These are phyloP conservation scores for Carollia perspicillata DNA, from an alignment of 2,113 vertebrate genomes.

Conservation along the genomic window DNA sequence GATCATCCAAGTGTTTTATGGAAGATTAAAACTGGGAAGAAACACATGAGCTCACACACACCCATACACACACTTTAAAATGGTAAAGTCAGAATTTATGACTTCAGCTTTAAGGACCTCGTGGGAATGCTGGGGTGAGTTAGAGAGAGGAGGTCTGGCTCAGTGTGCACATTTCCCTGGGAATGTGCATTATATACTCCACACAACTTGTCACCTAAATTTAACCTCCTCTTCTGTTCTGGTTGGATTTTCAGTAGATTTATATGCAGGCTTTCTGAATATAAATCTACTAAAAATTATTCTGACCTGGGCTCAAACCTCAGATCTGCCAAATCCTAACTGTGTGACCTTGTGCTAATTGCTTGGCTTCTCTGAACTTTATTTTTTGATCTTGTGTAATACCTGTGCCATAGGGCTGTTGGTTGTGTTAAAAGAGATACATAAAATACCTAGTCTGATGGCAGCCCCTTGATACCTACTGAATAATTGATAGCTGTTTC, in stretches of 20 bases:
- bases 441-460: background rate
- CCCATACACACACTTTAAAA: background rate
- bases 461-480: background rate
- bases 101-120: background rate
- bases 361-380: background rate
- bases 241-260: background rate
- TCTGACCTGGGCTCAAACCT: background rate
- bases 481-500: background rate
- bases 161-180: background rate
- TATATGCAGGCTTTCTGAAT: background rate
- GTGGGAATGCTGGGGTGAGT: background rate
- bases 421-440: background rate
- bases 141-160: background rate
- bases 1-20: background rate
- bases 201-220: background rate
- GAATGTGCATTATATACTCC: rapidly evolving
- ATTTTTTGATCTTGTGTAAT: background rate
- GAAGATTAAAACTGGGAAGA: background rate
- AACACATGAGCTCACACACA: rapidly evolving
- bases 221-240: background rate
- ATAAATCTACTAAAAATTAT: too few species aligned
- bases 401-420: background rate
- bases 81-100: background rate
- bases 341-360: background rate
- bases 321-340: background rate